Conservation (phyloP, 2,797 vertebrate genomes). For the Odontamblyopus rebecca region DNA sequence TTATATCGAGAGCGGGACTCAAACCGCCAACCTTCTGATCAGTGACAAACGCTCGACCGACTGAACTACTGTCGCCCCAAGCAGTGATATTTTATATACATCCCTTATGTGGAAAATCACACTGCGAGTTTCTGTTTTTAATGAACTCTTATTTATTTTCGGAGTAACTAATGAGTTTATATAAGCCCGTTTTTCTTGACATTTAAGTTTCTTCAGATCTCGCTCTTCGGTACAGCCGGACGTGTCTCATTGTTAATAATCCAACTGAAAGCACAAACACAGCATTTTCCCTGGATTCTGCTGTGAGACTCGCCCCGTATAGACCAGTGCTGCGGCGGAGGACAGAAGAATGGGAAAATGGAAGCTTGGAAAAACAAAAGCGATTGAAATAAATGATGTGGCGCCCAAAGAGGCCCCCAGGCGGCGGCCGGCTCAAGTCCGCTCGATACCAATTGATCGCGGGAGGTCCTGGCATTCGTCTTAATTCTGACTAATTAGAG, state of each 20-base stretch:
- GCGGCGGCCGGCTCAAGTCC: slow-evolving; percentile 69
- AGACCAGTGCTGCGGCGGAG: slow-evolving; percentile 38
- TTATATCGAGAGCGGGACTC: too few relatives aligned
- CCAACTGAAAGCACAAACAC: slow-evolving; percentile 22
- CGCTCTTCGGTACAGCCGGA: not conserved
- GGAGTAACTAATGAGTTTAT: not conserved
- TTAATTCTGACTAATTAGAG: slow-evolving; percentile 85
- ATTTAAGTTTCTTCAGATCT: not conserved
- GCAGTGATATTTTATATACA: too few relatives aligned
- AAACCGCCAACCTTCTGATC: too few relatives aligned
- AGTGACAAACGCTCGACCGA: too few relatives aligned
- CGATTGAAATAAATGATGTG: slow-evolving; percentile 82
- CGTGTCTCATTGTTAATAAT: slow-evolving; percentile 25
- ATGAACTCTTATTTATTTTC: not conserved
- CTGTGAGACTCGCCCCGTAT: slow-evolving; percentile 32
- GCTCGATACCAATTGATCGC: slow-evolving; percentile 81
- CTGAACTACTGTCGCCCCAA: too few relatives aligned
- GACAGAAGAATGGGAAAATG: slow-evolving; percentile 45
- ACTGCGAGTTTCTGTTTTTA: not conserved
- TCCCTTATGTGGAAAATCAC: not conserved
- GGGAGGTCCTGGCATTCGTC: slow-evolving; percentile 80
- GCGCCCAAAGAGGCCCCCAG: slow-evolving; percentile 64
- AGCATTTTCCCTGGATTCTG: slow-evolving; percentile 30
- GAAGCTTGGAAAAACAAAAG: slow-evolving; percentile 71
- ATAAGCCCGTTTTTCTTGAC: not conserved